Base-by-base conservation (phyloP, 1,140 invertebrate species). In the Zeugodacus cucurbitae region DNA sequence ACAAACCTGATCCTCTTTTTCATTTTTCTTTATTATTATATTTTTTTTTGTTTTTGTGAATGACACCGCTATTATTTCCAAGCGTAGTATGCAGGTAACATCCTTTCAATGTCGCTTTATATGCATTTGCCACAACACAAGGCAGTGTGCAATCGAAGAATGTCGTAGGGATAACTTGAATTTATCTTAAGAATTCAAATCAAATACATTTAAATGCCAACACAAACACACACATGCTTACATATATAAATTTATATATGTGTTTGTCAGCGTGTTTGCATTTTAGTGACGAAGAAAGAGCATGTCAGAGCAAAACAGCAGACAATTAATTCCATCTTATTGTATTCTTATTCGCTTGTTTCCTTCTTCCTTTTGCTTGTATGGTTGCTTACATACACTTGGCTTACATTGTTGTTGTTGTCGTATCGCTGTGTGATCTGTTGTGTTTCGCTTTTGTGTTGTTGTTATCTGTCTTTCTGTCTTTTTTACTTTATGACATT, bases 251-350 rank as follows among this genome's bases (percentile, higher is more conserved):
- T 34, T 26, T 74, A 74, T 29, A 41, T 44, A 5, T 14, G 17
- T 70, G 32, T 29, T 14, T 74, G 37, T 74, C 22, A 74, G 8
- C 8, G 37, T 5, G 54, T 57, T 57, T 57, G 70, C 7, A 74
- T 74, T 34, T 11, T 11, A 32, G 34, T 74, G 32, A 10, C 26
- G 22, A 54, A 82, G 74, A 82, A 82, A 48, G 41, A 48, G 41
- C 41, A 48, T 48, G n/a, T 10, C 37, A 82, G n/a, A 82, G 74
- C 41, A 82, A 48, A n/a, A n/a, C n/a, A 82, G 74, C 48, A 82
- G 74, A 82, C 74, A 82, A 82, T 82, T 82, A 82, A 82, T 82
- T 82, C 41, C 74, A 82, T 41, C 41, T 82, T 37, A 82, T 82
- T 54, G 74, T 82, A 48, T 82, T 82, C 74, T 48, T 82, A 82